Evolutionary conservation across 2,113 vertebrate genomes (phyloP), one percentile per base, ranked within the genome.

Genomic region (Trichomycterus rosablanca): DNA sequence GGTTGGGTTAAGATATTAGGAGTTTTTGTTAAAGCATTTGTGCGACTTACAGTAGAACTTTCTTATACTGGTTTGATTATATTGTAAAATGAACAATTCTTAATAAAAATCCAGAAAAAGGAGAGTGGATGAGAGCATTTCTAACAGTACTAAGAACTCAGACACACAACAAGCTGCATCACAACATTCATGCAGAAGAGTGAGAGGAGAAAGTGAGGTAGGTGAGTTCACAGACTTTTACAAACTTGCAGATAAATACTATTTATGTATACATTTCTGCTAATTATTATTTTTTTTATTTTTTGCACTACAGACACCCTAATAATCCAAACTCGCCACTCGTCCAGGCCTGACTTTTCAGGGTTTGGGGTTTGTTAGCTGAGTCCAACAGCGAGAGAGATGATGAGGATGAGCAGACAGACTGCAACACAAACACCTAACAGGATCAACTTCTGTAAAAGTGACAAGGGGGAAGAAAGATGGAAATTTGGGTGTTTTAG

Each of bases 391-490:
- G 78, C 70, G 8, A 89, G 77, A 10, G 72, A 70, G 70, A 84
- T 76, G 79, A 84, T 70, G 67, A 89, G 76, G 67, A 87, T 20
- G 53, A 49, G 63, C 46, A 86, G 6, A 65, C 74, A 77, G 7
- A 71, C 52, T 5, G 75, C 79, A 53, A 84, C 37, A 72, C 86
- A 87, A 40, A 72, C 70, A 44, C 74, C 82, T 67, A 87, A 80
- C 56, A 86, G 74, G 59, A 89, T 73, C 79, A 76, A 37, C 74
- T 87, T 89, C 84, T 89, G 85, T 57, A 67, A 50, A 19, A 44
- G 43, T 32, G 57, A 64, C 15, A 72, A 20, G 14, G 59, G 16
- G 5, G 22, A 34, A 63, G 32, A 52, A 14, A 53, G 1, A 54
- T 12, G 15, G 15, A 7, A 18, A 10, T 15, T 7, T 2, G 8